Evolutionary conservation across 2,113 vertebrate genomes (phyloP), one percentile per base, ranked within the genome.

Genomic region (Amblyopsis rosae): DNA sequence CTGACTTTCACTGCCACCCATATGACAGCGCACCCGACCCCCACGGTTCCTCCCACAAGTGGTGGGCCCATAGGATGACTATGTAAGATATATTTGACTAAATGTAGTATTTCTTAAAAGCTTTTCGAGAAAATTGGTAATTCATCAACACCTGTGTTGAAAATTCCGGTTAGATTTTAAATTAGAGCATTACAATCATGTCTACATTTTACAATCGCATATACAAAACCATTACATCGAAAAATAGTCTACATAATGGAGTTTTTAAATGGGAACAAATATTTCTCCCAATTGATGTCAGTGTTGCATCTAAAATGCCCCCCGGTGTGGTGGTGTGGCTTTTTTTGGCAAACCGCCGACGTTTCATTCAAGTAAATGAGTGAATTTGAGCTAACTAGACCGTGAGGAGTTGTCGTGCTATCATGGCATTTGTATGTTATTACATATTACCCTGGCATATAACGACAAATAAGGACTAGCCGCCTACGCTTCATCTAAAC

Each of bases 231-330:
- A 3, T 26, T 26, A 26, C 26, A 8, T 41, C 0, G 51, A 41
- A 59, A 15, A 51, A 51, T 59, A 59, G 35, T 59, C 32, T 33
- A 35, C n/a, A 57, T 57, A 1, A 16, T 57, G 8, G 3, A 57
- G 9, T 9, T 6, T 3, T 33, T n/a, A 57, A n/a, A 26, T 7
- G 15, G 88, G 84, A 88, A 88, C 81, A 6, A 82, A 82, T 10
- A 8, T 70, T 48, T 3, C 59, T 12, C 9, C 58, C 4, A 61
- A 1, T 17, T 6, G 75, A 67, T 89, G 88, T 78, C 47, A 87
- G 70, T 89, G 88, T 78, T 49, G 86, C 89, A 85, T 47, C 41
- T 53, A 82, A 84, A 0, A 73, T 77, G 77, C 62, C 82, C 88
- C 84, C 76, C 72, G 67, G 46, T 32, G 66, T 79, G 81, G 80